Conservation (phyloP, 2,888 invertebrate species). For the Entomobrya proxima region DNA sequence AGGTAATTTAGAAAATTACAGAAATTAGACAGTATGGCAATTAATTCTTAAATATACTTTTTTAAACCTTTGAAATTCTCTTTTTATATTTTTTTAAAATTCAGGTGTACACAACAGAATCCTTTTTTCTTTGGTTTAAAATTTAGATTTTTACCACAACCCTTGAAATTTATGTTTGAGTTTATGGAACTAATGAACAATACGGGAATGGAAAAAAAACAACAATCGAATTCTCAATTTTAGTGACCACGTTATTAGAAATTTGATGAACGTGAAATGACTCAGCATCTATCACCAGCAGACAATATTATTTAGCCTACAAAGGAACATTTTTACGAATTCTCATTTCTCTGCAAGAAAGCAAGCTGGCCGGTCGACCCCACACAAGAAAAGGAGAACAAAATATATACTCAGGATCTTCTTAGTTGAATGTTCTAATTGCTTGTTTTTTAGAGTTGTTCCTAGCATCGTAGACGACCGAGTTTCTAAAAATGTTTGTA, state of each 20-base stretch:
- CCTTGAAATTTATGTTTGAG: not conserved
- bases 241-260: constrained; percentile 22
- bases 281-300: constrained; percentile 3
- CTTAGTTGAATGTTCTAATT: too few species aligned
- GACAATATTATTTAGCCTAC: not conserved
- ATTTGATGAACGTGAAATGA: constrained; percentile 45
- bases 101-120: not conserved
- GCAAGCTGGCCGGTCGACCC: not conserved
- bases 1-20: too few species aligned
- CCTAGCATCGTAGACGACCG: too few species aligned
- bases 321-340: constrained; percentile 23
- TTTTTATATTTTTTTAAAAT: too few species aligned
- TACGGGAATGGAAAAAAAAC: constrained; percentile 10
- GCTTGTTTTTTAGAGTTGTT: too few species aligned
- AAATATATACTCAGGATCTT: too few species aligned
- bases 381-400: not conserved
- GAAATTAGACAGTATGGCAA: too few species aligned
- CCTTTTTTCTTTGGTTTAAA: not conserved
- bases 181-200: constrained; percentile 37
- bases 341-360: not conserved
- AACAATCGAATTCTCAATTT: constrained; percentile 7
- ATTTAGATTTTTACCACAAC: not conserved
- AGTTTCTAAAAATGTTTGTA: too few species aligned
- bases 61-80: too few species aligned
- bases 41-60: too few species aligned